phyloP scores from a whole-genome alignment of 2,113 vertebrate genomes.

The Hiodon alosoides region DNA sequence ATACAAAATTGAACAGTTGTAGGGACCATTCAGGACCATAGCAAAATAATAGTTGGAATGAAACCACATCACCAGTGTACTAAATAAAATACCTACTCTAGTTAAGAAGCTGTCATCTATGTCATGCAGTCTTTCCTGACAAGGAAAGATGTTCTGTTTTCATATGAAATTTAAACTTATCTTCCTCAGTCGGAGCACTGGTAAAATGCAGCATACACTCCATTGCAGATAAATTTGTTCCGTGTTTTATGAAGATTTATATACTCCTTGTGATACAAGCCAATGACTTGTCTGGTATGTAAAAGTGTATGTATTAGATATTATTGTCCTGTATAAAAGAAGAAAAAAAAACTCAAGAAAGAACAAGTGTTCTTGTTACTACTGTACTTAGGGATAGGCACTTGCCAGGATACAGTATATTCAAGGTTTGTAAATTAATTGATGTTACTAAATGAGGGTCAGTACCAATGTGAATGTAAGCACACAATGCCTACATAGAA shows the following conservation, averaged over 20 bases:
- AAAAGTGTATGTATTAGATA: slow-evolving; percentile 40
- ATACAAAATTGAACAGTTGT: background rate
- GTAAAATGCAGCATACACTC: slow-evolving; percentile 46
- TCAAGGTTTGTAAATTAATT: slow-evolving; percentile 36
- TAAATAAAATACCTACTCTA: slow-evolving; percentile 1
- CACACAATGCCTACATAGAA: slow-evolving; percentile 40
- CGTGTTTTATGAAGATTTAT: slow-evolving; percentile 54
- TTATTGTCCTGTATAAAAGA: slow-evolving; percentile 24
- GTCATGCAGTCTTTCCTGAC: slow-evolving; percentile 3
- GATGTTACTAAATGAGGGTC: slow-evolving; percentile 38
- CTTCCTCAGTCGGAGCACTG: slow-evolving; percentile 66
- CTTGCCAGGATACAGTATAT: slow-evolving; percentile 13
- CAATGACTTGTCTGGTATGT: slow-evolving; percentile 52
- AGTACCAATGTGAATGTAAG: slow-evolving; percentile 46
- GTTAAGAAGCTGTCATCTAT: slow-evolving; percentile 12
- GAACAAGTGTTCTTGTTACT: background rate
- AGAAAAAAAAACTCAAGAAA: slow-evolving; percentile 5
- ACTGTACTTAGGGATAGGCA: slow-evolving; percentile 16
- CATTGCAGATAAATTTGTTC: slow-evolving; percentile 34
- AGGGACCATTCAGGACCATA: background rate
- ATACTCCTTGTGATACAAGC: slow-evolving; percentile 49
- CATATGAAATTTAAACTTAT: background rate
- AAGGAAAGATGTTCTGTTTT: background rate
- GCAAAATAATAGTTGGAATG: background rate
- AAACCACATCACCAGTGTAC: background rate